These are phyloP conservation scores for Ichneumoninae sp. DNA, from an alignment of 2,888 invertebrate species.

Conservation along the genomic window DNA sequence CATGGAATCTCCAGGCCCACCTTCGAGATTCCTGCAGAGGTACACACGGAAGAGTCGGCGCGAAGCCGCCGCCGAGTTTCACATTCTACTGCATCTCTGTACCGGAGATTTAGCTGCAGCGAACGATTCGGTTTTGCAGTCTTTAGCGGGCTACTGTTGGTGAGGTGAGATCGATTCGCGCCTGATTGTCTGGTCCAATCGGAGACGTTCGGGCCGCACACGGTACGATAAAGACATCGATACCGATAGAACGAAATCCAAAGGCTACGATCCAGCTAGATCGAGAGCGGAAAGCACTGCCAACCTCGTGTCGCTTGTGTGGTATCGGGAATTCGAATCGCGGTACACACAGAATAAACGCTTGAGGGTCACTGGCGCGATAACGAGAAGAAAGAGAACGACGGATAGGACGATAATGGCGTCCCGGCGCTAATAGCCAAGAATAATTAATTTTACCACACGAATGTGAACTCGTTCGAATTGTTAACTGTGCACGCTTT, in stretches of 20 bases:
- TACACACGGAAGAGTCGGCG: neutral
- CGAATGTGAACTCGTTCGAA: neutral
- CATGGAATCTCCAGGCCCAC: constrained; percentile 36
- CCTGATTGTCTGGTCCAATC: neutral
- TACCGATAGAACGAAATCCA: neutral
- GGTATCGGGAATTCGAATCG: constrained; percentile 20
- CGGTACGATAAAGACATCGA: constrained; percentile 1
- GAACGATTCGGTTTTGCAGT: neutral
- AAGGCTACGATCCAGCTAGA: neutral
- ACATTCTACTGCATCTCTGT: neutral
- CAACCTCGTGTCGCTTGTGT: neutral
- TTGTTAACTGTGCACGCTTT: neutral
- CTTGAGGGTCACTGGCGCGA: neutral
- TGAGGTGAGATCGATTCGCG: constrained; percentile 21
- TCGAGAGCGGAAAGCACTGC: neutral
- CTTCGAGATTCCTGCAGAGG: constrained; percentile 2
- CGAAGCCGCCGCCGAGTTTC: neutral
- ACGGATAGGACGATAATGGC: constrained; percentile 6
- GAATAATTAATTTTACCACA: neutral
- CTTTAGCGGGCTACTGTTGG: constrained; percentile 2
- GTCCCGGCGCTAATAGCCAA: neutral
- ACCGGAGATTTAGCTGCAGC: neutral
- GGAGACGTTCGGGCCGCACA: neutral
- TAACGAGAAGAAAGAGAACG: constrained; percentile 8
- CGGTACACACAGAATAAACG: neutral